Percentiles rank a stretch among this genome's conserved stretches.
phyloP scores from a whole-genome alignment of 2,113 vertebrate species.

The Salvelinus alpinus region DNA sequence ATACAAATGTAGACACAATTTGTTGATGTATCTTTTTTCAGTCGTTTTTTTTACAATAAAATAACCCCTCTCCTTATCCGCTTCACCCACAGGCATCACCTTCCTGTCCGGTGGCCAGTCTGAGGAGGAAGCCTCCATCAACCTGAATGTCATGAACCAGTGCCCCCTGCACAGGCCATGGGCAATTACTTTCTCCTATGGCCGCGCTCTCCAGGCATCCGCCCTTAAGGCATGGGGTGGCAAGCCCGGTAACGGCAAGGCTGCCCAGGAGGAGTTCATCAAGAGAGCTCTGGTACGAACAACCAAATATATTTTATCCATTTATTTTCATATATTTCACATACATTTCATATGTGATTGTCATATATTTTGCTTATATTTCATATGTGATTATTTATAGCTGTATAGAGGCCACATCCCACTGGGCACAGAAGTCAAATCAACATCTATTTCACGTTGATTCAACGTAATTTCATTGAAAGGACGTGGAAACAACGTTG shows the following conservation, averaged over 20 bases:
- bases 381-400: too few relatives aligned
- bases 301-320: background rate
- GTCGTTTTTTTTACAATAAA: too few relatives aligned
- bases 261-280: constrained; percentile 86
- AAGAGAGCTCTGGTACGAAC: constrained; percentile 83
- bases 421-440: too few relatives aligned
- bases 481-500: too few relatives aligned
- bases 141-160: constrained; percentile 90
- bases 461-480: too few relatives aligned
- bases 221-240: constrained; percentile 87
- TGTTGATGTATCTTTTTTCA: background rate
- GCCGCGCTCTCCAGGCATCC: constrained; percentile 89
- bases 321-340: background rate
- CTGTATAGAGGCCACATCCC: too few relatives aligned
- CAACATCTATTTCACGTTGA: too few relatives aligned
- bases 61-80: background rate
- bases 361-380: too few relatives aligned
- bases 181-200: constrained; percentile 91
- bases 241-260: constrained; percentile 87
- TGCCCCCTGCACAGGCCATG: constrained; percentile 85
- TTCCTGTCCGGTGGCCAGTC: constrained; percentile 92
- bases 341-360: too few relatives aligned
- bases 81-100: constrained; percentile 76
- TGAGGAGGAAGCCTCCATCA: constrained; percentile 89
- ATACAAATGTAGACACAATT: background rate